Evolutionary conservation across 2,113 vertebrate species (phyloP), one percentile per base, ranked within the genome.

Genomic region (Synodontis membranacea): DNA sequence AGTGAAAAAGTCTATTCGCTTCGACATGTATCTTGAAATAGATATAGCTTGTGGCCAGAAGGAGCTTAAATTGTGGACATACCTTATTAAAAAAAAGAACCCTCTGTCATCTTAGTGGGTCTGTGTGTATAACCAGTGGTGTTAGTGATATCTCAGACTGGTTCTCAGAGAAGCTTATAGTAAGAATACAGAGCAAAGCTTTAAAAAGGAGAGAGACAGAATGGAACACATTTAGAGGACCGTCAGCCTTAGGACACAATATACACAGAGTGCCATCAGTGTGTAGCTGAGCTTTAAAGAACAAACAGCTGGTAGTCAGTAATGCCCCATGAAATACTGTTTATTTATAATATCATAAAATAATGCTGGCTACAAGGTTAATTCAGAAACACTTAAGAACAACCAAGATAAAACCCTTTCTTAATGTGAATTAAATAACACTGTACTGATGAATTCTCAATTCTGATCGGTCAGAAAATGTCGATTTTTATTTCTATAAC

Each of bases 281-380:
- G n/a, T 70, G 14, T 52, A 10, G 21, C 14, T 54, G 10, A 52
- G 31, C 23, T 39, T 14, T n/a, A 42, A 72, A 70, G 37, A 72
- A 75, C 14, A 44, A 42, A 74, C 68, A 84, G 52, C 68, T 80
- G 74, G 31, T 68, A 50, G 84, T 85, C 84, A 85, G 84, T 85
- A 52, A 80, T 68, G 48, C 11, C 4, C 34, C 75, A n/a, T 54
- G 17, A 68, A 80, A 68, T 34, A 17, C 23, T 52, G 58, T 34
- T 54, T 34, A 2, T 1, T 68, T 48, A 12, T 17, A n/a, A 60
- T 54, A 25, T 44, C 21, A 42, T 50, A 19, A 56, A 72, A 72
- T 37, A 54, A 72, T 39, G 7, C 62, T 44, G 48, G 14, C 3
- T 54, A 66, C 28, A 31, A 39, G 23, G 60, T 11, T 66, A 83